These are phyloP conservation scores for Xenopus petersii DNA, from an alignment of 2,797 vertebrate species.

Conservation along the genomic window DNA sequence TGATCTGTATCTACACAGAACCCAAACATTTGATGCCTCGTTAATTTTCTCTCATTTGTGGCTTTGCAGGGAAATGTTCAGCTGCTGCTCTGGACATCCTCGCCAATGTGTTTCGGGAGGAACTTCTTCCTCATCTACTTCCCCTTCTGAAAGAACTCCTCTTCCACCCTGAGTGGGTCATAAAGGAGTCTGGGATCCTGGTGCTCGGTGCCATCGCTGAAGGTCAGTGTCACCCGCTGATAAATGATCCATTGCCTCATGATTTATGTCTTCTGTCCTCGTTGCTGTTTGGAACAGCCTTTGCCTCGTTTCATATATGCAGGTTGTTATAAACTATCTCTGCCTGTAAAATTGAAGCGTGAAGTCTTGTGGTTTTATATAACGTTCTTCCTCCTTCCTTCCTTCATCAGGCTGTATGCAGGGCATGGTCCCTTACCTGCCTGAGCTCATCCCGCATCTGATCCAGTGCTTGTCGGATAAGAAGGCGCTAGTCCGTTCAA, in stretches of 20 bases:
- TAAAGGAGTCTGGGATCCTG: constrained; percentile 91
- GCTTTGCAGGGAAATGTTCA: constrained; percentile 81
- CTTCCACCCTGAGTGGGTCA: constrained; percentile 92
- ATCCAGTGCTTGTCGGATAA: constrained; percentile 89
- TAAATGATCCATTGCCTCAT: constrained; percentile 24
- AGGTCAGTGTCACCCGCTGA: constrained; percentile 57
- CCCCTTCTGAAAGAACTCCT: constrained; percentile 87
- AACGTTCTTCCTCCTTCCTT: neutral
- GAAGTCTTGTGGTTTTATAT: too few relatives aligned
- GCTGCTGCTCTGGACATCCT: constrained; percentile 88
- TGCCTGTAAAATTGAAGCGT: too few relatives aligned
- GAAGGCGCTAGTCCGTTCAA: constrained; percentile 91
- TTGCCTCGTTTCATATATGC: neutral
- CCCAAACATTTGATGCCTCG: neutral
- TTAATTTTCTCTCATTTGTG: neutral
- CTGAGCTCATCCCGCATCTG: constrained; percentile 88
- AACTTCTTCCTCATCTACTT: constrained; percentile 85
- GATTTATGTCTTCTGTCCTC: too few relatives aligned
- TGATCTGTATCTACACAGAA: too few relatives aligned
- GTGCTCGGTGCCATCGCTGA: constrained; percentile 89
- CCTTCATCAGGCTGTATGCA: constrained; percentile 84
- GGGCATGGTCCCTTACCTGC: constrained; percentile 91
- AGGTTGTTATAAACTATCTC: neutral
- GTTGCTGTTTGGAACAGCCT: too few relatives aligned
- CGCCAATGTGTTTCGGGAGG: constrained; percentile 91